phyloP scores from a whole-genome alignment of 2,113 vertebrate genomes.

The Peromyscus maniculatus region DNA sequence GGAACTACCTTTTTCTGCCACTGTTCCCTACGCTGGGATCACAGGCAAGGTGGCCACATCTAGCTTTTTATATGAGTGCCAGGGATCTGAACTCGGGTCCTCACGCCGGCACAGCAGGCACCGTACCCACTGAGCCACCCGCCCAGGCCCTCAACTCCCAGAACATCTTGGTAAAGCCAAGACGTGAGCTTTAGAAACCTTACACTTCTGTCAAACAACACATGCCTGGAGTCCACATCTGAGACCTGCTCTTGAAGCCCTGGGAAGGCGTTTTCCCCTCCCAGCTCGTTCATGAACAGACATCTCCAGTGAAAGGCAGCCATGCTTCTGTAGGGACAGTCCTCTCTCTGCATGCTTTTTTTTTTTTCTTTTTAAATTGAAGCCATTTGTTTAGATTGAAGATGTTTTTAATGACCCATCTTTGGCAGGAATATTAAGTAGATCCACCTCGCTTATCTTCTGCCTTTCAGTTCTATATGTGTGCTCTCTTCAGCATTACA shows the following conservation, averaged over 20 bases:
- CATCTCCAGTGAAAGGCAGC: not conserved
- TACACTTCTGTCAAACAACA: not conserved
- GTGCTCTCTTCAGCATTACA: not conserved
- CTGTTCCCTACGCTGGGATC: not conserved
- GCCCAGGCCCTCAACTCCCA: not conserved
- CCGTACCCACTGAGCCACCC: not conserved
- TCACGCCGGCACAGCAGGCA: too few relatives aligned
- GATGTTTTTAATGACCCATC: constrained; percentile 6
- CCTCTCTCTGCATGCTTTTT: not conserved
- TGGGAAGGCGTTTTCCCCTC: not conserved
- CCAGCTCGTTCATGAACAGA: not conserved
- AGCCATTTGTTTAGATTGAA: not conserved
- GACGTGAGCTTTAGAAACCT: not conserved
- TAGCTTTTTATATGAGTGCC: not conserved
- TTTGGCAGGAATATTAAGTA: not conserved
- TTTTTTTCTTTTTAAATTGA: not conserved
- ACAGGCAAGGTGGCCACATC: not conserved
- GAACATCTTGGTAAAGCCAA: not conserved
- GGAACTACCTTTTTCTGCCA: not conserved
- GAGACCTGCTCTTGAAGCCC: not conserved
- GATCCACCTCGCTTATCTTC: not conserved
- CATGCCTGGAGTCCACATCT: not conserved
- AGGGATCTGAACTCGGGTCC: not conserved
- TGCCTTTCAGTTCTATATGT: not conserved
- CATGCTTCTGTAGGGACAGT: rapidly evolving